Evolutionary conservation across 2,113 vertebrate genomes (phyloP), one percentile per base, ranked within the genome.

Genomic region (Hydropotes inermis): DNA sequence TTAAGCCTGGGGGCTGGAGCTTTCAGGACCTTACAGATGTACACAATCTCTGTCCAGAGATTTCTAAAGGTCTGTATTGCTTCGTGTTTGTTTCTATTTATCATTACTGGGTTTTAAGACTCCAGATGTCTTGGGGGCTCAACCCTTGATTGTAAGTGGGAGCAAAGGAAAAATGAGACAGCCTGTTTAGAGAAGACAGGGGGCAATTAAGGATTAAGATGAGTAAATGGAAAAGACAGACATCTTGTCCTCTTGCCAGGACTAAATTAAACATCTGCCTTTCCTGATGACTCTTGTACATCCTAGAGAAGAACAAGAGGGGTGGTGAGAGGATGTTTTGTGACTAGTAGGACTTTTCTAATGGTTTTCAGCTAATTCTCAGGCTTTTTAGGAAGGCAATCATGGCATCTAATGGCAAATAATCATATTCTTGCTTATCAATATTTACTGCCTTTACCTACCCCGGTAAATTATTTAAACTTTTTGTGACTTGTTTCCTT

Each of bases 61-160:
- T 98, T 97, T 97, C 78, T 76, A 61, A 93, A 96, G 74, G 57
- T 58, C 39, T 85, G 93, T 58, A 87, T 81, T 89, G 95, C 64
- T 94, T 70, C 54, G 7, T 92, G 67, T 91, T 97, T 94, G 67
- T 84, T 93, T 89, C 88, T 96, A 67, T 19, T 83, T 79, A 50
- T 96, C 78, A 57, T 45, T 82, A 90, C 57, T 83, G 83, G 55
- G 58, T 95, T 95, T 97, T 92, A 93, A 96, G 89, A 97, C 95
- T 97, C 88, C 97, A 97, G 97, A 97, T 97, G 95, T 97, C 96
- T 91, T 95, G 92, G 87, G 87, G 92, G 95, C 93, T 97, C 98
- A 96, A 93, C 87, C 91, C 91, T 85, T 95, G 89, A 97, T 94
- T 96, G 89, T 81, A 86, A 94, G 33, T 82, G 60, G 78, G 87